These are phyloP conservation scores for Protobothrops mucrosquamatus DNA, from an alignment of 2,113 vertebrate species.

Conservation along the genomic window DNA sequence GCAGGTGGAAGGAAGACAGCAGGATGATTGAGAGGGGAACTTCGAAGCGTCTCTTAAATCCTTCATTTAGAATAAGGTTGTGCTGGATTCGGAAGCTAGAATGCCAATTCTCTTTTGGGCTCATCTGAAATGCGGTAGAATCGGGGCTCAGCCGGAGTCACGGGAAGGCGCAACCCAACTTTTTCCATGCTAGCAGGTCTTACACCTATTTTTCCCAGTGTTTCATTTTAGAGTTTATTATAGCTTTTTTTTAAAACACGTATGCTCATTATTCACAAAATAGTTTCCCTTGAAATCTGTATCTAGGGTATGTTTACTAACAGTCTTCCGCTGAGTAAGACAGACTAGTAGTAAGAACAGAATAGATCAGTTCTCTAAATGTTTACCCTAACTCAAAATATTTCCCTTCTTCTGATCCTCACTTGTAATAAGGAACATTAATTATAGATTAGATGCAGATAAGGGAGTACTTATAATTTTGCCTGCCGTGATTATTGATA, in stretches of 20 bases:
- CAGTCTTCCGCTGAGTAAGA: not conserved
- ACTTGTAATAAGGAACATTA: not conserved
- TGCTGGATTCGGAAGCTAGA: not conserved
- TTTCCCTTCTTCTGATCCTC: not conserved
- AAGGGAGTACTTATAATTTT: not conserved
- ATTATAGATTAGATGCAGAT: not conserved
- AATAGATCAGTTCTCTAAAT: not conserved
- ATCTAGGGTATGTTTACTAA: not conserved
- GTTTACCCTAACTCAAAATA: not conserved
- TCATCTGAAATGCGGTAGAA: not conserved
- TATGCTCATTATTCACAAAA: not conserved
- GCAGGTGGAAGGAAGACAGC: not conserved
- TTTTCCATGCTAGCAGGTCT: not conserved
- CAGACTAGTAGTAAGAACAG: not conserved
- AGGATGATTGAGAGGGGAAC: not conserved
- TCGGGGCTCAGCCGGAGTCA: not conserved
- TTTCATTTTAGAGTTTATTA: not conserved
- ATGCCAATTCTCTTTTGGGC: not conserved
- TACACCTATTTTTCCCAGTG: not conserved
- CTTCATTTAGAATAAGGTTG: not conserved
- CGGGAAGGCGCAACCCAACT: not conserved
- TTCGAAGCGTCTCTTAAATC: not conserved
- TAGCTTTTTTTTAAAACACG: not conserved
- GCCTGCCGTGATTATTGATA: not conserved
- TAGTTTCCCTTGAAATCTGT: not conserved